phyloP scores from a whole-genome alignment of 2,797 vertebrate genomes.

The Onychomys leucogaster region DNA sequence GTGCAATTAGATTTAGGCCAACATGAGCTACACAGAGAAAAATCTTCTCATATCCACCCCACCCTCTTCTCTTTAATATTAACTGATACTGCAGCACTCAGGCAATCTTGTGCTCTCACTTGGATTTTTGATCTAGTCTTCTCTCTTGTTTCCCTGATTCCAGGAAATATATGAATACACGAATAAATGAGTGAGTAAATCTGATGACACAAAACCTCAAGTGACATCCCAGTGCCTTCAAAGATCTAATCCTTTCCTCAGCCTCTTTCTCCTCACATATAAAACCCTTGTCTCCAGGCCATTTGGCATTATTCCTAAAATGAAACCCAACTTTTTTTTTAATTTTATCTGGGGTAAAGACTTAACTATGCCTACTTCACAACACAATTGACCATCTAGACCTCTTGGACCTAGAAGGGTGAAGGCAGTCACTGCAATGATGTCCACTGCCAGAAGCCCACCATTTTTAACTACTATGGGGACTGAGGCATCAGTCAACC shows the following conservation, averaged over 20 bases:
- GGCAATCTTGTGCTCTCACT: not conserved
- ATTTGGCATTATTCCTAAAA: slow-evolving; percentile 13
- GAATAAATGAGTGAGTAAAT: slow-evolving; percentile 11
- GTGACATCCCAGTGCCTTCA: slow-evolving; percentile 22
- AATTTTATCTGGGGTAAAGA: not conserved
- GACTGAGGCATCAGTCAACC: not conserved
- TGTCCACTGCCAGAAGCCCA: not conserved
- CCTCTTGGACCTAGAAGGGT: not conserved
- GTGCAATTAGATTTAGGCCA: not conserved
- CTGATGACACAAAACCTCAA: not conserved
- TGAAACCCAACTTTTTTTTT: not conserved
- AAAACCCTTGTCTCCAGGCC: not conserved
- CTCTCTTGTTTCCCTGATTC: not conserved
- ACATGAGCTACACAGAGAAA: not conserved
- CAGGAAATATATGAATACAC: slow-evolving; percentile 20
- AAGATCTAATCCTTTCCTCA: not conserved
- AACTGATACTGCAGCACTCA: not conserved
- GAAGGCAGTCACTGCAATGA: not conserved
- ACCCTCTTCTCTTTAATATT: not conserved
- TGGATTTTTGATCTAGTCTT: not conserved
- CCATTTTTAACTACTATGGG: not conserved
- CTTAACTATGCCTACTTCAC: not conserved
- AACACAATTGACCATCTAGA: not conserved
- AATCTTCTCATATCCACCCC: not conserved
- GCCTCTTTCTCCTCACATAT: not conserved